Evolutionary conservation across 2,888 invertebrate species (phyloP), one percentile per base, ranked within the genome.

Genomic region (Drosophila buzzatii): DNA sequence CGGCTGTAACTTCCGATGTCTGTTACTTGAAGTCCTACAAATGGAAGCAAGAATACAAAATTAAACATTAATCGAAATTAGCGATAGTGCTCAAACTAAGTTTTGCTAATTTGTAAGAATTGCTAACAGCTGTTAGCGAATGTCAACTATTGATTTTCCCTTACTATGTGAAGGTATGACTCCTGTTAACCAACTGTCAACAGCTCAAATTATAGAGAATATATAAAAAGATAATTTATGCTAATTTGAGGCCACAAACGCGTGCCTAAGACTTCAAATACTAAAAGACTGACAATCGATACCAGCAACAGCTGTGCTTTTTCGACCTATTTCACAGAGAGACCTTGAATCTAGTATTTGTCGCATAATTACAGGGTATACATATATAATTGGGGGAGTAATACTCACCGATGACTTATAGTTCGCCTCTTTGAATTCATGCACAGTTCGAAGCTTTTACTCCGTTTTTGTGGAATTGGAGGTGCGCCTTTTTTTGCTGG

Each of bases 1-100:
- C 93, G 98, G 97, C 95, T 97, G 97, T 94, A 98, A 96, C 95
- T 98, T 98, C 95, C 98, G 97, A 96, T 98, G 98, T 95, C 97
- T 97, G 95, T 97, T 98, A 95, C 98, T 97, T 96, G 96, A 96
- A 95, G 96, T 97, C 96, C 97, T 97, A 94, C n/a, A 90, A 94
- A 80, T 91, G 81, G 85, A 60, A 74, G 63, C 73, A 63, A 91
- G 47, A 33, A 49, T n/a, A 31, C 8, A 10, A 20, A 56, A 16
- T 33, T 0, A 16, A 51, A 16, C 5, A 12, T 5, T 6, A 33
- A 42, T 56, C 10, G 14, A 41, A 12, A 14, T 31, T 51, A 12
- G 12, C 35, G 49, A 31, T 27, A 9, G 2, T 23, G 23, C 8
- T 45, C 3, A 47, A 47, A 14, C 12, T 23, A 27, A 9, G 16